These are phyloP conservation scores for Callorhinus ursinus DNA, from an alignment of 2,113 vertebrate species.

Conservation along the genomic window DNA sequence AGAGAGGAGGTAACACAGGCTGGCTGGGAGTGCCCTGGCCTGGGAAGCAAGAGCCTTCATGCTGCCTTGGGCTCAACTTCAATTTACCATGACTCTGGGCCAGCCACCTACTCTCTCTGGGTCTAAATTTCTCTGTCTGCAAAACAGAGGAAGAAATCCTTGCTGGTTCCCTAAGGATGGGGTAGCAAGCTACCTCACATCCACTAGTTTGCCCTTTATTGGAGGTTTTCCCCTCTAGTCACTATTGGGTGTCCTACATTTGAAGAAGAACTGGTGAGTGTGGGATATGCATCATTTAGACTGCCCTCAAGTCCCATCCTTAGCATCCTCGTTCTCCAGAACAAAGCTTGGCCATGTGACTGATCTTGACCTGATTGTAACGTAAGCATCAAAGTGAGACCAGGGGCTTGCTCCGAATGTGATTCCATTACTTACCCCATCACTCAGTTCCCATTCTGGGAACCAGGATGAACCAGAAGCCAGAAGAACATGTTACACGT, in stretches of 20 bases:
- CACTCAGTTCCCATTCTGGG: neutral
- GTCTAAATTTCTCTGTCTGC: neutral
- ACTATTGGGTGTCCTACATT: neutral
- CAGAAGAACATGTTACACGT: neutral
- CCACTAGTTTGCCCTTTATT: neutral
- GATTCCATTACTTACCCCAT: neutral
- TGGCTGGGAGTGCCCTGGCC: neutral
- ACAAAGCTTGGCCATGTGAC: neutral
- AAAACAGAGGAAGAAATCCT: neutral
- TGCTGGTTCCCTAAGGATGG: neutral
- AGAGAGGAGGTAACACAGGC: neutral
- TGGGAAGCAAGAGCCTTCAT: neutral
- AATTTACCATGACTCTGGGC: neutral
- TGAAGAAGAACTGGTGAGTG: neutral
- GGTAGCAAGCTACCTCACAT: neutral
- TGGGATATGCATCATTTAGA: neutral
- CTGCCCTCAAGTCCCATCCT: neutral
- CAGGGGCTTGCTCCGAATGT: neutral
- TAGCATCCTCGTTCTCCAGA: neutral
- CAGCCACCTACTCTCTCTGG: neutral
- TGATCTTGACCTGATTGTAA: neutral
- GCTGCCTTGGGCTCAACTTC: neutral
- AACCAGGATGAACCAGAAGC: neutral
- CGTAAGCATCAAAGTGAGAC: neutral
- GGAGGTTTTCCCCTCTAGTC: neutral